Base-by-base conservation (phyloP, 1,140 invertebrate species). In the Bombus fervidus region DNA sequence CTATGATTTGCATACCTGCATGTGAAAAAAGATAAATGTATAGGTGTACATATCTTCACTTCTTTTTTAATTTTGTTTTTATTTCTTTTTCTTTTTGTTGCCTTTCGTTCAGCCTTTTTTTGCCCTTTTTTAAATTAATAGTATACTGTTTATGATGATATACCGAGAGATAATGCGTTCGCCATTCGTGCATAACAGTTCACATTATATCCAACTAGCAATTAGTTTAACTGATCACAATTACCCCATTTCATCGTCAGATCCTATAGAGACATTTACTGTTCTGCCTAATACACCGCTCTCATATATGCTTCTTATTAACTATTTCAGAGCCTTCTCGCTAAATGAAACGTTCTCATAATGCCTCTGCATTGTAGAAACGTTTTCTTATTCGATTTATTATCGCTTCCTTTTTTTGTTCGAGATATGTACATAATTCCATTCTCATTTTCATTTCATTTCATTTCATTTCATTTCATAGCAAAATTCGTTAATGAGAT, bases 271-370 rank as follows among this genome's bases (percentile, higher is more conserved):
- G 77, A 89, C 80, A 85, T 90, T 89, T 87, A 81, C 84, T 85
- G 85, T 91, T 92, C 91, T 92, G 92, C 91, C 92, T 91, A 86
- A 92, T 89, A 92, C 92, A 92, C 92, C 92, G 92, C 92, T 92
- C 92, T 92, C 92, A 92, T 92, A 89, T 74, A 90, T 88, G 86
- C 85, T 90, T 90, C 25, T 83, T 86, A 90, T 83, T 88, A 85
- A 88, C 86, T 86, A 66, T 87, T 81, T 87, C 85, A 86, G 84
- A 85, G 66, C 66, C 39, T 73, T 68, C 12, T 69, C 31, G n/a
- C 37, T 83, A 75, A 80, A 69, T 8, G 5, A 73, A 86, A 79
- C 64, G 31, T 88, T 88, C 39, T 74, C 31, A 43, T 59, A 83
- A 62, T 37, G 83, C n/a, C 34, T 88, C 66, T 59, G 31, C 59